Percentiles rank a stretch among this genome's conserved stretches.
Evolutionary conservation across 2,888 invertebrate genomes (phyloP).

Genomic region (Tetramorium bicarinatum): DNA sequence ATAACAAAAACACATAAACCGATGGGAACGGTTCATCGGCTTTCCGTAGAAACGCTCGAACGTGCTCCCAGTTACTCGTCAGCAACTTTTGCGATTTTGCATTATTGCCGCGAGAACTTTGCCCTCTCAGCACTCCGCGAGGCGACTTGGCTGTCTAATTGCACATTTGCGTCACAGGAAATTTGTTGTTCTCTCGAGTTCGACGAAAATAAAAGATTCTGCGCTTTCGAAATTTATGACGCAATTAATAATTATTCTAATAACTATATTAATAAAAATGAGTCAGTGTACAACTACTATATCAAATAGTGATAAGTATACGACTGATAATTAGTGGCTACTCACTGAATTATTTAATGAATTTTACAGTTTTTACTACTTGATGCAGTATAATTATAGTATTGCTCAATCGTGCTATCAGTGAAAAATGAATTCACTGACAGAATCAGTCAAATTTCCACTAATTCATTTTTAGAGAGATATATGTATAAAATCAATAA

Average conservation of each 20-base stretch:
- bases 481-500: background rate
- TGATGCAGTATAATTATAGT: no score
- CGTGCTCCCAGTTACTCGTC: slow-evolving; percentile 49
- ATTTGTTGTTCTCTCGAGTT: slow-evolving; percentile 11
- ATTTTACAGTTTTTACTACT: no score
- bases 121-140: slow-evolving; percentile 35
- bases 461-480: no score
- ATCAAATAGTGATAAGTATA: no score
- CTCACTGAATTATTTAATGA: no score
- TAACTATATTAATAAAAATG: no score
- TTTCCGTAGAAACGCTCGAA: slow-evolving; percentile 48
- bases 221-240: background rate
- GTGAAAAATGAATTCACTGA: no score
- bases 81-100: slow-evolving; percentile 55
- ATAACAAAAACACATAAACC: slow-evolving; percentile 54
- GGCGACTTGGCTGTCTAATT: slow-evolving; percentile 37
- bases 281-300: no score
- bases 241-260: background rate
- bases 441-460: no score
- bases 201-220: background rate
- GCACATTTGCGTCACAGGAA: slow-evolving; percentile 20
- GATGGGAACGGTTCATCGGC: slow-evolving; percentile 38
- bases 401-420: no score
- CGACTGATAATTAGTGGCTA: no score
- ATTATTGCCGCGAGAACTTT: slow-evolving; percentile 51